A percentile compares a stretch with the other conserved stretches of the same genome.
These are phyloP conservation scores for Phalacrocorax pelagicus DNA, from an alignment of 2,113 vertebrate species.

Conservation along the genomic window DNA sequence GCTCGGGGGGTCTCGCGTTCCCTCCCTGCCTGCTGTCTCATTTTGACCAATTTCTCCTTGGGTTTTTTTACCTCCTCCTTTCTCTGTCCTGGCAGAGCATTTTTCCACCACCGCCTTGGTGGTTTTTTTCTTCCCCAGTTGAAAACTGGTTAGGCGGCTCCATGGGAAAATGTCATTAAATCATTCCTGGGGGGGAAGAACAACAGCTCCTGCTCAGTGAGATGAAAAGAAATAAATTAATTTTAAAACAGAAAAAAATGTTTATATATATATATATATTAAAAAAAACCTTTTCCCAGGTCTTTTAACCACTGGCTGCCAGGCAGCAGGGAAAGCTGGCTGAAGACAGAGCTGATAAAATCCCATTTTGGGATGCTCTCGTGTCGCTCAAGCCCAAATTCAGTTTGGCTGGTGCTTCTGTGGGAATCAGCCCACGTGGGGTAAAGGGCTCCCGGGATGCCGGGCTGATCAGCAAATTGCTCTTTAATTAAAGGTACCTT, in stretches of 20 bases:
- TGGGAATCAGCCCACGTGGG: background rate
- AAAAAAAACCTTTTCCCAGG: background rate
- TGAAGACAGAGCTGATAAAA: background rate
- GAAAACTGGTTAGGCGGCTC: background rate
- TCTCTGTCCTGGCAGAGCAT: background rate
- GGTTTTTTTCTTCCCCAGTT: background rate
- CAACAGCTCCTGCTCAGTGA: background rate
- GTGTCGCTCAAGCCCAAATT: background rate
- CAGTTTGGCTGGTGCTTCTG: fast-evolving
- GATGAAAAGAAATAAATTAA: background rate
- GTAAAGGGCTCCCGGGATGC: background rate
- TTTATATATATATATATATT: no score
- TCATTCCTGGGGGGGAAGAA: background rate
- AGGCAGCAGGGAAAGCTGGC: background rate
- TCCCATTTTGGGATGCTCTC: fast-evolving
- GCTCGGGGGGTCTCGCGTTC: fast-evolving
- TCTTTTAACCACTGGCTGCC: background rate
- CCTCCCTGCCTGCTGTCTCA: background rate
- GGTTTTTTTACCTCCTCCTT: background rate
- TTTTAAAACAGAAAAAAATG: background rate
- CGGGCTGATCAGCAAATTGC: background rate
- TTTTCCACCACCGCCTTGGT: fast-evolving
- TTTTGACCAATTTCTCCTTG: background rate
- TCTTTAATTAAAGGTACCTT: background rate
- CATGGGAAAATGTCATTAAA: background rate